Evolutionary conservation across 2,113 vertebrate species (phyloP).

Genomic region (Menura novaehollandiae): DNA sequence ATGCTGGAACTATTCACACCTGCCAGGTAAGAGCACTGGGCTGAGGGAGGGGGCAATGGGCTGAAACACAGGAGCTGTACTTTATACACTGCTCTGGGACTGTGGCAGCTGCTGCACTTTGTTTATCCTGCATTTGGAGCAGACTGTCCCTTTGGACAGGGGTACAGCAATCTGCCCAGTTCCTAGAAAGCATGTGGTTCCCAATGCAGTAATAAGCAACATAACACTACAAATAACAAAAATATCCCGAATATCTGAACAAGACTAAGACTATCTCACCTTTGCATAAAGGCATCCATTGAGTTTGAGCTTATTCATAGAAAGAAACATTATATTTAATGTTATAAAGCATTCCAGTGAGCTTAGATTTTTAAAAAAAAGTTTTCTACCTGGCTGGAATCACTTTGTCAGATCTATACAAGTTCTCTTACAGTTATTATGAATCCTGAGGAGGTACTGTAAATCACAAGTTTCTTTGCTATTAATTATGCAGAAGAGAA

Average conservation of each 20-base stretch:
- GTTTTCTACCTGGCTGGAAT: not conserved
- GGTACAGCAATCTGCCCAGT: not conserved
- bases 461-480: not conserved
- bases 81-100: not conserved
- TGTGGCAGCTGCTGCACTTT: not conserved
- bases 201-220: not conserved
- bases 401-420: not conserved
- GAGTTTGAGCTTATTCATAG: not conserved
- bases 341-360: not conserved
- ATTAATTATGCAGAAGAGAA: not conserved
- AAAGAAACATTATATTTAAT: not conserved
- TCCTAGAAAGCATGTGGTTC: constrained; percentile 3
- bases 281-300: not conserved
- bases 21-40: not conserved
- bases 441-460: not conserved
- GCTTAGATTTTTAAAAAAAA: not conserved
- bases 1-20: not conserved
- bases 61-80: accelerated
- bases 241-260: not conserved
- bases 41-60: not conserved
- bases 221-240: not conserved
- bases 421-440: not conserved
- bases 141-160: not conserved
- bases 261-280: not conserved
- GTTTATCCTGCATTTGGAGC: not conserved